Evolutionary conservation across 2,888 invertebrate genomes (phyloP).

Genomic region (Scaptomyza caliginosa): DNA sequence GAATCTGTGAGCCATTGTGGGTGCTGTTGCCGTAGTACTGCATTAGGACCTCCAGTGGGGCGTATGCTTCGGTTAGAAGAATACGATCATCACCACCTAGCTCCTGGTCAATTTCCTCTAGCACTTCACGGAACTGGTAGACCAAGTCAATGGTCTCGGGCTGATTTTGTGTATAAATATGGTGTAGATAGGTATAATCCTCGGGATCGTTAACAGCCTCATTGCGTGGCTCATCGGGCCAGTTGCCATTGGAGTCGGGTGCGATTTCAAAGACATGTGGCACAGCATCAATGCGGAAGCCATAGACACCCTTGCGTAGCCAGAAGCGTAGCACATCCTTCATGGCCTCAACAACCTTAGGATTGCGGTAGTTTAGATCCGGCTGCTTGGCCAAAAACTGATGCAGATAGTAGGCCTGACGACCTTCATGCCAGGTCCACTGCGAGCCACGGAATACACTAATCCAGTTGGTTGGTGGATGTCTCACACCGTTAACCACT

Average conservation of each 20-base stretch:
- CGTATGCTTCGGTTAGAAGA: conserved; percentile 87
- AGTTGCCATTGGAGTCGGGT: conserved; percentile 74
- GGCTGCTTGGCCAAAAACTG: conserved; percentile 87
- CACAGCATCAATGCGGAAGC: conserved; percentile 89
- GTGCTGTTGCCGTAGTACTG: conserved; percentile 86
- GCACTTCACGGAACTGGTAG: conserved; percentile 85
- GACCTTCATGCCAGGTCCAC: conserved; percentile 86
- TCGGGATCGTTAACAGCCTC: conserved; percentile 84
- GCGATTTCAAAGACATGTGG: conserved; percentile 83
- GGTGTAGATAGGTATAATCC: conserved; percentile 85
- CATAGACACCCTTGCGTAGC: conserved; percentile 91
- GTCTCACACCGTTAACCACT: conserved; percentile 74
- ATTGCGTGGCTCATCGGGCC: conserved; percentile 85
- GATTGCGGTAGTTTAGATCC: conserved; percentile 87
- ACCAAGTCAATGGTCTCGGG: conserved; percentile 86
- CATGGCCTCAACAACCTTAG: conserved; percentile 85
- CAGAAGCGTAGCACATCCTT: conserved; percentile 89
- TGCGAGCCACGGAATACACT: conserved; percentile 86
- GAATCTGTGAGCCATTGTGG: conserved; percentile 86
- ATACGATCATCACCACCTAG: conserved; percentile 84
- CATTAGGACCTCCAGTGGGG: conserved; percentile 86
- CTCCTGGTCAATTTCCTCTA: conserved; percentile 84
- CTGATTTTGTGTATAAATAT: conserved; percentile 86
- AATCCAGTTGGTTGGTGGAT: conserved; percentile 85
- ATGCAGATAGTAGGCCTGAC: conserved; percentile 87